phyloP scores from a whole-genome alignment of 1,140 invertebrate genomes.

The Charaxes varanes region DNA sequence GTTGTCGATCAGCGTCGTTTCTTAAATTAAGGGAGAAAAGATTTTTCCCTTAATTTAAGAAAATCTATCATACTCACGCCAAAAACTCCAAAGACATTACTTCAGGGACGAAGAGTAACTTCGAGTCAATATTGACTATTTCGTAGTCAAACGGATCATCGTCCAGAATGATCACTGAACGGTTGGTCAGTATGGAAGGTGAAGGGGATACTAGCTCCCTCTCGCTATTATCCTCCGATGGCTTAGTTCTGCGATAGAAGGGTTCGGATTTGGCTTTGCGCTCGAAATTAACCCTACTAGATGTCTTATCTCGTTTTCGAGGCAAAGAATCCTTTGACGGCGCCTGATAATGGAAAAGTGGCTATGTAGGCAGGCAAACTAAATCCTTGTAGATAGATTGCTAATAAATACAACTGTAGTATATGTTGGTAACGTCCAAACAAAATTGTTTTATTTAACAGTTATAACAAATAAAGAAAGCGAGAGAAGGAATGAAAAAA shows the following conservation, averaged over 20 bases:
- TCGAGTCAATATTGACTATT: constrained; percentile 53
- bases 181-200: constrained; percentile 14
- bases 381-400: too few relatives aligned
- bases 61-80: constrained; percentile 35
- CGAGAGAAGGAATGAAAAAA: too few relatives aligned
- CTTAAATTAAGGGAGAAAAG: too few relatives aligned
- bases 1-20: too few relatives aligned
- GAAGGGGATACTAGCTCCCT: constrained; percentile 18
- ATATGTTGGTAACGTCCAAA: too few relatives aligned
- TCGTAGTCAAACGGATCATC: constrained; percentile 60
- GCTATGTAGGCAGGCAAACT: too few relatives aligned
- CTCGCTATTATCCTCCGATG: constrained; percentile 42
- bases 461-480: too few relatives aligned
- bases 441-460: too few relatives aligned
- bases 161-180: constrained; percentile 24
- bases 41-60: too few relatives aligned
- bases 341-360: constrained; percentile 15
- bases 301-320: constrained; percentile 12
- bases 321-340: constrained; percentile 18
- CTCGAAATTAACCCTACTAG: constrained; percentile 38
- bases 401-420: too few relatives aligned
- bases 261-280: constrained; percentile 23
- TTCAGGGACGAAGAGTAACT: constrained; percentile 33
- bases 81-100: constrained; percentile 25
- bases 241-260: constrained; percentile 18